Evolutionary conservation across 2,797 vertebrate species (phyloP).

Genomic region (Tadarida brasiliensis): DNA sequence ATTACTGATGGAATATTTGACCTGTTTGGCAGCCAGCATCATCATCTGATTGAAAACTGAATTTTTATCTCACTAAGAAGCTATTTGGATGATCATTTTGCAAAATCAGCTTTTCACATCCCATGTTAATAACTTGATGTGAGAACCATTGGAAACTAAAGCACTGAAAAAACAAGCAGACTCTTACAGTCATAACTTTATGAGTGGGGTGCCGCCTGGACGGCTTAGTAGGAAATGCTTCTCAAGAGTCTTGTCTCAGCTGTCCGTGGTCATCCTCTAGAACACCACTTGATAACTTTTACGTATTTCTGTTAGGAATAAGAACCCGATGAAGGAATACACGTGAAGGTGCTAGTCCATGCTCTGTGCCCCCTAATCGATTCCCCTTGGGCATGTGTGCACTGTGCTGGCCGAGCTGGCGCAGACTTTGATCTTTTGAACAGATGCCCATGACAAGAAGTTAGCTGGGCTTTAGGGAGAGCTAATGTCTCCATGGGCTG

Average conservation of each 20-base stretch:
- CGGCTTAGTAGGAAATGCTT: not conserved
- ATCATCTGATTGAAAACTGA: slow-evolving; percentile 1
- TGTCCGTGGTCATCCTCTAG: not conserved
- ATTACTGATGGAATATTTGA: not conserved
- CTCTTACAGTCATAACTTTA: not conserved
- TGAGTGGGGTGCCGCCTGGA: not conserved
- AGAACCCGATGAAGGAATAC: not conserved
- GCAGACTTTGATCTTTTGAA: not conserved
- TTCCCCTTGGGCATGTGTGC: not conserved
- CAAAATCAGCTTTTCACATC: not conserved
- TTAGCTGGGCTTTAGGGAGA: not conserved
- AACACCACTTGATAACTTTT: not conserved
- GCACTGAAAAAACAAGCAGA: not conserved
- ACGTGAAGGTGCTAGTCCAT: not conserved
- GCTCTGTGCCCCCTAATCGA: not conserved
- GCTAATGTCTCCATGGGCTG: slow-evolving; percentile 32
- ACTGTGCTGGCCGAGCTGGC: not conserved
- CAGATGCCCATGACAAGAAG: slow-evolving; percentile 3
- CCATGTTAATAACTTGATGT: not conserved
- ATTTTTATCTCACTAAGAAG: not conserved
- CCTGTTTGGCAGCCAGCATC: not conserved
- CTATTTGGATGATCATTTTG: not conserved
- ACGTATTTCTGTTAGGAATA: not conserved
- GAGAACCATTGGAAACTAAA: not conserved
- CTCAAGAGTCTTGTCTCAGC: not conserved